phyloP scores from a whole-genome alignment of 2,113 vertebrate genomes.

The Chrysochloris asiatica region DNA sequence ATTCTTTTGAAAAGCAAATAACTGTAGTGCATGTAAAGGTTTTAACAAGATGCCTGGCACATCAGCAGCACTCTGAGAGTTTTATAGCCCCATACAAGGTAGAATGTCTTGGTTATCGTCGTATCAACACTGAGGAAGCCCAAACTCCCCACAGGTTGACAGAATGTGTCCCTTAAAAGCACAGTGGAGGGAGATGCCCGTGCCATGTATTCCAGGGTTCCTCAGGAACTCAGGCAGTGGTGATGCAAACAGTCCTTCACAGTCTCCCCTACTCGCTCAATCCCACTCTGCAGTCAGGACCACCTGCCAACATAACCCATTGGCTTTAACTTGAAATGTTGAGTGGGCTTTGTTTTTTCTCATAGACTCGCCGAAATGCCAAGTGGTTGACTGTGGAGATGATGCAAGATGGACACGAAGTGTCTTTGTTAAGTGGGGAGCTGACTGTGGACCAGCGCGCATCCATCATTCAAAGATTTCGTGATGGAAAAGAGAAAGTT shows the following conservation, averaged over 20 bases:
- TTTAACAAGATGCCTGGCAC: neutral
- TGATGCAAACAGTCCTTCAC: neutral
- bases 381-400: conserved; percentile 81
- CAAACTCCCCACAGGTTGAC: neutral
- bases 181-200: neutral
- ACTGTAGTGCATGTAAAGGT: neutral
- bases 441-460: conserved; percentile 83
- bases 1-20: neutral
- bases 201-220: neutral
- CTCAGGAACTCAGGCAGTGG: neutral
- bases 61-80: neutral
- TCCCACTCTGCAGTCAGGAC: fast-evolving
- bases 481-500: conserved; percentile 86
- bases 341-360: neutral
- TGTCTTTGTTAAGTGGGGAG: conserved; percentile 82
- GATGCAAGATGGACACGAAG: conserved; percentile 82
- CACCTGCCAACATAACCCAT: neutral
- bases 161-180: neutral
- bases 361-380: conserved; percentile 79
- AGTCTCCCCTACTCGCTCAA: no score
- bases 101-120: neutral
- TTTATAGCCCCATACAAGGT: neutral
- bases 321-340: neutral
- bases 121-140: neutral
- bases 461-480: conserved; percentile 84